Evolutionary conservation across 1,140 invertebrate species (phyloP), one percentile per base, ranked within the genome.

Genomic region (Stegodyphus dumicola): DNA sequence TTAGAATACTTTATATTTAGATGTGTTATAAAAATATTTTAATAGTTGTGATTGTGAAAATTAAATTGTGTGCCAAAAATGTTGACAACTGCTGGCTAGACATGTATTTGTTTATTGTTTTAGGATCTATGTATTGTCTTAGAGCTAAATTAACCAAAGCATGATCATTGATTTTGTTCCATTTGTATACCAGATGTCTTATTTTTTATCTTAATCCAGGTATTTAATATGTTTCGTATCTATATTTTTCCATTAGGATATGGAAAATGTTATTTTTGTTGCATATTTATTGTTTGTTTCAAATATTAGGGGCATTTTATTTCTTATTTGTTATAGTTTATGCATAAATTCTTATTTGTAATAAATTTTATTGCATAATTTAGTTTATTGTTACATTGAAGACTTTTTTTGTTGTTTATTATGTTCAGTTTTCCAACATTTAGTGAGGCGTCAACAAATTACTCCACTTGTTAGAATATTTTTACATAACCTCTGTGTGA

Each of bases 211-310:
- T 67, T 67, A 67, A 67, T 67, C 56, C 65, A 67, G 65, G 65
- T 67, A 67, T 15, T 67, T 67, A 67, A 15, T 10, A 10, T 67
- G 9, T 7, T 67, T 15, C 2, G 9, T 67, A 6, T 67, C 9
- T 2, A 67, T 67, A 15, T 67, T 18, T 67, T 67, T 17, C 17
- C 65, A 17, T 15, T 17, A 67, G 13, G 11, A n/a, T 7, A 67
- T 67, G 65, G 65, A 67, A 13, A 17, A n/a, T 13, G 11, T 67
- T 15, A 15, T n/a, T 18, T 66, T 7, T 60, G 56, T 60, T 60
- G 56, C 56, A 60, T 60, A 15, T 60, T 67, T 67, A 67, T 67
- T 67, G 65, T 67, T 67, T 67, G 11, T 67, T 67, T 67, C 65
- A 13, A 10, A 10, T 60, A 60, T 60, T 60, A 10, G 56, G 33